phyloP scores from a whole-genome alignment of 2,797 vertebrate species.

The Falco cherrug region DNA sequence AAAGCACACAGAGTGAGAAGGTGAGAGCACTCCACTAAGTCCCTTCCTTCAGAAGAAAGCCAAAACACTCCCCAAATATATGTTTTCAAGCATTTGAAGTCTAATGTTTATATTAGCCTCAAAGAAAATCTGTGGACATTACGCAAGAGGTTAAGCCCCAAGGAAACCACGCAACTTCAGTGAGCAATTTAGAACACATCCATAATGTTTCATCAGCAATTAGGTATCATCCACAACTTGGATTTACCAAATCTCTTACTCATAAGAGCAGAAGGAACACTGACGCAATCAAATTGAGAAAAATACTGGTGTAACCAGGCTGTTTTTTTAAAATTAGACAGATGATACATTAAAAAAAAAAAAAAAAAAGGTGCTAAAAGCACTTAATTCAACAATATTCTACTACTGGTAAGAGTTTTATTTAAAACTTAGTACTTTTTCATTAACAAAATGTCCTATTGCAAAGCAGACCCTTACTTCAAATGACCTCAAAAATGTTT shows the following conservation, averaged over 20 bases:
- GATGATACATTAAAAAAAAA: background rate
- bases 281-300: slow-evolving; percentile 20
- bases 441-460: background rate
- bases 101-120: background rate
- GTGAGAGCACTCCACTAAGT: background rate
- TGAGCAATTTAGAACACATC: background rate
- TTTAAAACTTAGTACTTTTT: background rate
- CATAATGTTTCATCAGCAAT: background rate
- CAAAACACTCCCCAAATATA: rapidly evolving
- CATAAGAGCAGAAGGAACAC: background rate
- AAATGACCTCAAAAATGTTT: background rate
- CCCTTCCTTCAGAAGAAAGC: background rate
- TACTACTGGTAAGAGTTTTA: background rate
- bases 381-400: background rate
- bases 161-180: background rate
- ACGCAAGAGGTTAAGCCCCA: background rate
- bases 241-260: slow-evolving; percentile 40
- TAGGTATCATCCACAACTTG: background rate
- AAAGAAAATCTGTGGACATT: background rate
- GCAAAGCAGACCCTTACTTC: background rate
- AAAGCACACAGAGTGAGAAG: background rate
- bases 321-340: background rate
- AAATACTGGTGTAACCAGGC: background rate
- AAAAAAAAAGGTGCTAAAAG: background rate
- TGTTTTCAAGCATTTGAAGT: background rate